Evolutionary conservation across 1,140 invertebrate genomes (phyloP), one percentile per base, ranked within the genome.

Genomic region (Octopus sinensis): DNA sequence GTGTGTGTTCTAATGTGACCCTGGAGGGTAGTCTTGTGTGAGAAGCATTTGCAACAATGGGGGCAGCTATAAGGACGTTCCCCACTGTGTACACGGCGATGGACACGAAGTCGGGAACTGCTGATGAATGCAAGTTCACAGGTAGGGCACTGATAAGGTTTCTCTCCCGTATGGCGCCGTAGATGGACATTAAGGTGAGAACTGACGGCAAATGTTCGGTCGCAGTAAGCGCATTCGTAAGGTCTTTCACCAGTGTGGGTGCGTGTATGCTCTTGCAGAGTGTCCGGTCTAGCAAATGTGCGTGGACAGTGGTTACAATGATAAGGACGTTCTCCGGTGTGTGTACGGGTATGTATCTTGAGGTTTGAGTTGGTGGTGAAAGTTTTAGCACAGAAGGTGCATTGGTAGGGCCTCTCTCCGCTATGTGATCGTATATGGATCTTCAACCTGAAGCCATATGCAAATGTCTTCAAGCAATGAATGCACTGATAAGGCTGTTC

Each of bases 281-380:
- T 99, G 80, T 96, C 97, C 93, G 94, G 91, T 89, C 99, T 98
- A 62, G 96, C 97, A 92, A 99, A 99, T 85, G 97, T 94, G 91
- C 99, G 99, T 87, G 97, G 93, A 92, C 98, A 99, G 93, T 98
- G 98, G 89, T 94, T 94, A 92, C 98, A 99, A 91, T 98, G 96
- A 91, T 97, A 99, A 12, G 97, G 97, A 90, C 98, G 98, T 91
- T 98, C 97, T 17, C 98, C 98, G 78, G 95, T 97, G 92, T 99
- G 98, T 82, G 99, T 92, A 83, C 98, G 94, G 90, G 97, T 97
- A 92, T 99, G 98, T 92, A 99, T 98, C 62, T 97, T 98, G 83
- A 99, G 92, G 1, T 96, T 97, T 43, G 96, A 97, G 86, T 94
- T 92, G 89, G 99, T 98, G 56, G 96, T 97, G 92, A 99, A 99